phyloP scores from a whole-genome alignment of 2,113 vertebrate species.

The Callipepla californica region DNA sequence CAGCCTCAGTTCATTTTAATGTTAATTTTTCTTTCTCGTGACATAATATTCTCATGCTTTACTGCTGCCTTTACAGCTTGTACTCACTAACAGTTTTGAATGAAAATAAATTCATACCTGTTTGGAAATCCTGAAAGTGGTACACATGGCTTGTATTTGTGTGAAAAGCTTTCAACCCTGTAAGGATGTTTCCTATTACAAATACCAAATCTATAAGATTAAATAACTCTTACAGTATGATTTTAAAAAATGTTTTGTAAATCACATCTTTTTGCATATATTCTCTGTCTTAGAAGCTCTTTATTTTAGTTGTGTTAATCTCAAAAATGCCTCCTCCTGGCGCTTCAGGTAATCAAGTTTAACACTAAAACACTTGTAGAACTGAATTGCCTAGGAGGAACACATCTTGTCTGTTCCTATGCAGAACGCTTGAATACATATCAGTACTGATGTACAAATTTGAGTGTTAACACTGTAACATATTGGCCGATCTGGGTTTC shows the following conservation, averaged over 20 bases:
- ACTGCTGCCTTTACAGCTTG: not conserved
- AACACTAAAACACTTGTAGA: not conserved
- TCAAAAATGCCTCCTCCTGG: not conserved
- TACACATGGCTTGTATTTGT: not conserved
- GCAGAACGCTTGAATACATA: not conserved
- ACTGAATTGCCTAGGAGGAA: not conserved
- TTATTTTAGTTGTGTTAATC: not conserved
- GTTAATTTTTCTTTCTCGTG: not conserved
- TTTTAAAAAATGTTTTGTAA: not conserved
- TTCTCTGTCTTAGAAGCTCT: not conserved
- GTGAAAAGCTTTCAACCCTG: not conserved
- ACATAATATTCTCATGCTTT: not conserved
- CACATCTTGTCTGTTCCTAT: not conserved
- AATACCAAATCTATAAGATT: not conserved
- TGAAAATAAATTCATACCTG: not conserved
- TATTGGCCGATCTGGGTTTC: not conserved
- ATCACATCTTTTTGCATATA: rapidly evolving
- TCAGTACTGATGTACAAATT: not conserved
- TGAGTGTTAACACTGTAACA: not conserved
- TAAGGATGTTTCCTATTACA: not conserved
- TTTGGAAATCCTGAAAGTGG: not conserved
- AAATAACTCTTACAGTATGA: not conserved
- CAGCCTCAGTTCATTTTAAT: not conserved
- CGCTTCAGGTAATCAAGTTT: not conserved
- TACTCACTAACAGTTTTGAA: not conserved